A percentile compares a stretch with the other conserved stretches of the same genome.
Evolutionary conservation across 2,888 invertebrate genomes (phyloP).

Genomic region (Trilocha varians): DNA sequence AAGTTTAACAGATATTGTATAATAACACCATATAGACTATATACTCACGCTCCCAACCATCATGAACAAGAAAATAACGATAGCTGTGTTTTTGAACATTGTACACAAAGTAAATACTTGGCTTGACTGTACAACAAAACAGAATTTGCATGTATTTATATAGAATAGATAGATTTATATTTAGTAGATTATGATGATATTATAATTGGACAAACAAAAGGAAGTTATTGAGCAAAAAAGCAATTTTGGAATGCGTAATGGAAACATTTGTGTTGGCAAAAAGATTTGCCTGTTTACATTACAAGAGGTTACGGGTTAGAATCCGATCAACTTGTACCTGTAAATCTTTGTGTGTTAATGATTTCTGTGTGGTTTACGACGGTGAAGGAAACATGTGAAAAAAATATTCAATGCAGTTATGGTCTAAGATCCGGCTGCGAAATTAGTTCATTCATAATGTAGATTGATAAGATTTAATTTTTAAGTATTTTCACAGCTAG

Average conservation of each 20-base stretch:
- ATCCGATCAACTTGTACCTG: no score
- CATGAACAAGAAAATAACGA: conserved; percentile 20
- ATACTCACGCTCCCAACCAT: conserved; percentile 26
- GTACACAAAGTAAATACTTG: conserved; percentile 3
- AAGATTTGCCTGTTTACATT: no score
- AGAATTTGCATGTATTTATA: not conserved
- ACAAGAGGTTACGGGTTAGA: no score
- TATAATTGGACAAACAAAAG: conserved; percentile 17
- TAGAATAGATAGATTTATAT: conserved; percentile 1
- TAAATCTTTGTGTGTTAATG: no score
- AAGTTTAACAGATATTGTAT: not conserved
- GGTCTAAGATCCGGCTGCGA: no score
- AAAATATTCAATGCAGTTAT: no score
- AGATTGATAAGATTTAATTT: no score
- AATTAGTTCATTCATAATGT: no score
- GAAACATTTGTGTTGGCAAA: no score
- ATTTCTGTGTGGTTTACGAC: no score
- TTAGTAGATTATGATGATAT: conserved; percentile 14
- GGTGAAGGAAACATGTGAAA: no score
- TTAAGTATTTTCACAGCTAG: no score
- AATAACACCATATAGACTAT: not conserved
- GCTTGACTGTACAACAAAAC: not conserved
- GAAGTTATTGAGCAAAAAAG: not conserved
- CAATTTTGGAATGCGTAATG: not conserved
- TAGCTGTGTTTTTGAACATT: conserved; percentile 21